Conservation (phyloP, 2,113 vertebrate genomes). For the Dipodomys ordii region DNA sequence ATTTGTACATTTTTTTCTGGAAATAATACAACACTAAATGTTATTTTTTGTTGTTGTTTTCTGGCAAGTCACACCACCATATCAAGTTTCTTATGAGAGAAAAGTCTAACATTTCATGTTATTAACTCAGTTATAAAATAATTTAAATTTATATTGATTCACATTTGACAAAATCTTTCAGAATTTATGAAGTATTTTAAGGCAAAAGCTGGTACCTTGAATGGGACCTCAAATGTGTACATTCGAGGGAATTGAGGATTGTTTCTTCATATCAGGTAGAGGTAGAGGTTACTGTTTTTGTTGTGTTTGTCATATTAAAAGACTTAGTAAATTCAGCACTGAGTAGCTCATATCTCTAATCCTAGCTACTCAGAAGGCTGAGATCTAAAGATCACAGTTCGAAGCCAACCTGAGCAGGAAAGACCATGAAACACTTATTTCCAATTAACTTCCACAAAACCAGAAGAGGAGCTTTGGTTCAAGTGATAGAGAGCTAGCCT, state of each 20-base stretch:
- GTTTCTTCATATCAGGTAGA: background rate
- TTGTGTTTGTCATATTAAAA: background rate
- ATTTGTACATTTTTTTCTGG: background rate
- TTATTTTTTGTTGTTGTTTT: conserved; percentile 8
- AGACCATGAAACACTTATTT: no score
- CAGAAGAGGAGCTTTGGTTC: no score
- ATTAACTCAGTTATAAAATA: background rate
- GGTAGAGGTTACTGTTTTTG: background rate
- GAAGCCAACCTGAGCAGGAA: no score
- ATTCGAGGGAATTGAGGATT: background rate
- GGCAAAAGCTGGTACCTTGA: background rate
- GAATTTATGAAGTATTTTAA: background rate
- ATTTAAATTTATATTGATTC: background rate
- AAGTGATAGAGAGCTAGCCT: no score
- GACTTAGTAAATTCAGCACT: background rate
- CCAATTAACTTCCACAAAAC: no score
- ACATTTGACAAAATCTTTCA: conserved; percentile 28
- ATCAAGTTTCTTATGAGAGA: conserved; percentile 3
- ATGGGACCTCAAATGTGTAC: background rate
- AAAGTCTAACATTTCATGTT: background rate
- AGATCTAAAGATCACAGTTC: no score
- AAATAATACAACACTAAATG: background rate
- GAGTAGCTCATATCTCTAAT: no score
- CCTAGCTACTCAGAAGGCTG: no score
- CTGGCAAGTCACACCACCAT: background rate